Conservation (phyloP, 1,140 invertebrate genomes). For the Bacillus rossius region DNA sequence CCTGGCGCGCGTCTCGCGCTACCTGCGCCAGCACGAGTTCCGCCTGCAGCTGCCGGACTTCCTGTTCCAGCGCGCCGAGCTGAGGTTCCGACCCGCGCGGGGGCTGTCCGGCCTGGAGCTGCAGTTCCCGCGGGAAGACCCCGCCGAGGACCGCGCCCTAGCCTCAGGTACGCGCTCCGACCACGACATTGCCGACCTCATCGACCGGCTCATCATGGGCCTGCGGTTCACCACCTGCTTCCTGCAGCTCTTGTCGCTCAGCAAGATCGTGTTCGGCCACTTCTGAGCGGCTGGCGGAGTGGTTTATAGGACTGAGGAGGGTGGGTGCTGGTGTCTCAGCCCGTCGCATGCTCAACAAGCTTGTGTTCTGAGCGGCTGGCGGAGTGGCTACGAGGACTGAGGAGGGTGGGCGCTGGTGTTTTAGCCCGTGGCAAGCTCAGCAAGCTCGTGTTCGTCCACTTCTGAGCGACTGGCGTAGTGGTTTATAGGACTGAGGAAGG, state of each 20-base stretch:
- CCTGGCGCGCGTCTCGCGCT: conserved; percentile 59
- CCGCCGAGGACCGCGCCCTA: conserved; percentile 14
- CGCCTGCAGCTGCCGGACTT: conserved; percentile 54
- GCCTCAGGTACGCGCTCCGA: conserved; percentile 13
- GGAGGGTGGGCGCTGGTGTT: conserved; percentile 18
- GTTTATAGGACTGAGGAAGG: too few species aligned
- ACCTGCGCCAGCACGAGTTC: conserved; percentile 65
- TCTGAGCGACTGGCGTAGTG: too few species aligned
- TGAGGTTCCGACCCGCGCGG: conserved; percentile 43
- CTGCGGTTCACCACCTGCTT: too few species aligned
- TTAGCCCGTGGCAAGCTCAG: conserved; percentile 59
- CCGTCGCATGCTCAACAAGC: too few species aligned
- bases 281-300: background rate
- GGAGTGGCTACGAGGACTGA: too few species aligned
- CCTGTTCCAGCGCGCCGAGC: conserved; percentile 38
- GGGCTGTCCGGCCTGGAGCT: conserved; percentile 50
- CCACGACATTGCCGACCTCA: too few species aligned
- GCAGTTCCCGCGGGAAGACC: conserved; percentile 45
- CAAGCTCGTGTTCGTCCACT: conserved; percentile 40
- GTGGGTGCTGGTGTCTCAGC: too few species aligned
- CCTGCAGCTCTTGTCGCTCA: too few species aligned
- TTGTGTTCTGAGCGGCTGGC: background rate
- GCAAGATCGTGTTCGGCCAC: too few species aligned
- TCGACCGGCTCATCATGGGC: too few species aligned
- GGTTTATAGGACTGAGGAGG: too few species aligned